Conservation (phyloP, 2,113 vertebrate species). For the Grantiella picta region DNA sequence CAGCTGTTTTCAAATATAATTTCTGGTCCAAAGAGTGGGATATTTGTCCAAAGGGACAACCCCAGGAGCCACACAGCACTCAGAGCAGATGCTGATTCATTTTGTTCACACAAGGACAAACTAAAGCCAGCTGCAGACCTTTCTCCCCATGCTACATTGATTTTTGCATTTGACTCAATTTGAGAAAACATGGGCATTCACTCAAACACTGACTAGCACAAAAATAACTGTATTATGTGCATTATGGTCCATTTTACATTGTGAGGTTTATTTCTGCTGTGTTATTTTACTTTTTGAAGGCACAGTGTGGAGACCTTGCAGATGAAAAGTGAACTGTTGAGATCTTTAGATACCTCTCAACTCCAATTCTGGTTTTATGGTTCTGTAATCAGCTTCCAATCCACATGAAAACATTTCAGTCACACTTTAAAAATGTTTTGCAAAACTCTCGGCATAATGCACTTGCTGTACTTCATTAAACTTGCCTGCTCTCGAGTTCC, state of each 20-base stretch:
- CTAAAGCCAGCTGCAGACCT: not conserved
- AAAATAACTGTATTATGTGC: not conserved
- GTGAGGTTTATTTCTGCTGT: not conserved
- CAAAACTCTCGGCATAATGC: not conserved
- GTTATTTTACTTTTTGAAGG: not conserved
- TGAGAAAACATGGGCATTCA: not conserved
- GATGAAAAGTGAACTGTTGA: not conserved
- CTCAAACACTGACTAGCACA: not conserved
- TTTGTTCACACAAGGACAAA: not conserved
- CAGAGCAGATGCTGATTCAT: not conserved
- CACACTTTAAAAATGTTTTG: not conserved
- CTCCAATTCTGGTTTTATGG: not conserved
- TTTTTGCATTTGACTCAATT: not conserved
- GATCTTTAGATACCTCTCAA: not conserved
- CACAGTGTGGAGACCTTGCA: not conserved
- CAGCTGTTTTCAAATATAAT: not conserved
- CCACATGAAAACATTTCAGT: not conserved
- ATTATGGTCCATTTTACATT: not conserved
- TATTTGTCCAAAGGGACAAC: fast-evolving
- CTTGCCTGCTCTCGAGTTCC: not conserved
- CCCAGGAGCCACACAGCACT: not conserved
- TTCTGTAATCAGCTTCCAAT: not conserved
- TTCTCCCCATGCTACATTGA: not conserved
- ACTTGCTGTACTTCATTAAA: not conserved
- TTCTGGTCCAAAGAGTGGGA: not conserved